A percentile compares a stretch with the other conserved stretches of the same genome.
Conservation (phyloP, 2,113 vertebrate genomes). For the Centropus unirufus region DNA sequence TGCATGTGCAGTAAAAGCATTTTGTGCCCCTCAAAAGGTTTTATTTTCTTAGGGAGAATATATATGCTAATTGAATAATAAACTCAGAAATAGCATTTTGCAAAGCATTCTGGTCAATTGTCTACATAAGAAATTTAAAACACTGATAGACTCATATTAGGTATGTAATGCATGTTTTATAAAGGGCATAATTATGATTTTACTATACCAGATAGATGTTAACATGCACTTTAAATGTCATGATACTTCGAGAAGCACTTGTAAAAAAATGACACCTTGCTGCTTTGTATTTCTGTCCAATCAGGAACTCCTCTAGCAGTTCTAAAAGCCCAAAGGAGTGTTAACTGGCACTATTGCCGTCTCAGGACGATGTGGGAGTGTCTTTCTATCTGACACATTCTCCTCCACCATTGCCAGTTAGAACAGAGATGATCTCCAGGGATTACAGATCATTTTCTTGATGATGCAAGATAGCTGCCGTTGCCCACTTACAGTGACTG, state of each 20-base stretch:
- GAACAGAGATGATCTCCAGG: neutral
- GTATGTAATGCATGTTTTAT: neutral
- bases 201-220: constrained; percentile 32
- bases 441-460: neutral
- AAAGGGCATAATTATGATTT: constrained; percentile 4
- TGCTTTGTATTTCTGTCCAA: neutral
- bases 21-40: neutral
- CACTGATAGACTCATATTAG: neutral
- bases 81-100: neutral
- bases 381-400: neutral
- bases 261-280: constrained; percentile 13
- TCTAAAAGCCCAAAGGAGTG: neutral
- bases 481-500: neutral
- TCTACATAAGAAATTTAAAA: constrained; percentile 4
- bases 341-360: neutral
- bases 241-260: constrained; percentile 10
- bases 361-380: neutral
- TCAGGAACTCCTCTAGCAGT: neutral
- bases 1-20: neutral
- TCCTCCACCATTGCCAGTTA: neutral
- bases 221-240: constrained; percentile 15
- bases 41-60: constrained; percentile 21
- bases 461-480: neutral
- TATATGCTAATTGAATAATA: constrained; percentile 33
- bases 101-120: neutral